These are phyloP conservation scores for Cephalopachus bancanus DNA, from an alignment of 2,797 vertebrate genomes.

Conservation along the genomic window DNA sequence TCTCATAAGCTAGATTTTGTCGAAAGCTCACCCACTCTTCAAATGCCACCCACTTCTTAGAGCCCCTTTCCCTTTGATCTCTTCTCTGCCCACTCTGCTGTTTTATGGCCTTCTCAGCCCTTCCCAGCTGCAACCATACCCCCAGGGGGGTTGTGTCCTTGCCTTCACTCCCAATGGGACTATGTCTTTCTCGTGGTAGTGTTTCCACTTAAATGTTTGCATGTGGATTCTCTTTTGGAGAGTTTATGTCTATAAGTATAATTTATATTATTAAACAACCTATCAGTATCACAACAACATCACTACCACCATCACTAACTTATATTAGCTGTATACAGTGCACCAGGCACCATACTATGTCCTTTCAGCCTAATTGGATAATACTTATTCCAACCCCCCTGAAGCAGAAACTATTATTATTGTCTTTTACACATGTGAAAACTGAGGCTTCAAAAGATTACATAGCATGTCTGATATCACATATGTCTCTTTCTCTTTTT, in stretches of 20 bases:
- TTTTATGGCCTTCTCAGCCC: background rate
- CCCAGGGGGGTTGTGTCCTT: background rate
- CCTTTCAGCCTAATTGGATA: background rate
- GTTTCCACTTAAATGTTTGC: background rate
- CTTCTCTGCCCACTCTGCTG: background rate
- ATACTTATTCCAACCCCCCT: background rate
- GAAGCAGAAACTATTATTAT: background rate
- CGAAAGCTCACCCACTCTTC: background rate
- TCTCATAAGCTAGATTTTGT: background rate
- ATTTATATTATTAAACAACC: background rate
- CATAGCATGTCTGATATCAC: background rate
- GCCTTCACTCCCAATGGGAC: background rate
- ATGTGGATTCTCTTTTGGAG: background rate
- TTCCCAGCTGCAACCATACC: background rate
- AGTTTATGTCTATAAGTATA: background rate
- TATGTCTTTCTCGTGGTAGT: background rate
- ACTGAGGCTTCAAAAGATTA: background rate
- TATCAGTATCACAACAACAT: background rate
- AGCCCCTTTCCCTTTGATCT: background rate
- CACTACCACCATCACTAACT: background rate
- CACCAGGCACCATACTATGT: background rate
- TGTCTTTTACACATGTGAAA: background rate
- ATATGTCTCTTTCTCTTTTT: background rate
- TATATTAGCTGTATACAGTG: fast-evolving
- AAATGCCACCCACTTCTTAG: background rate